Conservation (phyloP, 2,888 invertebrate species). For the Dascillus cervinus region DNA sequence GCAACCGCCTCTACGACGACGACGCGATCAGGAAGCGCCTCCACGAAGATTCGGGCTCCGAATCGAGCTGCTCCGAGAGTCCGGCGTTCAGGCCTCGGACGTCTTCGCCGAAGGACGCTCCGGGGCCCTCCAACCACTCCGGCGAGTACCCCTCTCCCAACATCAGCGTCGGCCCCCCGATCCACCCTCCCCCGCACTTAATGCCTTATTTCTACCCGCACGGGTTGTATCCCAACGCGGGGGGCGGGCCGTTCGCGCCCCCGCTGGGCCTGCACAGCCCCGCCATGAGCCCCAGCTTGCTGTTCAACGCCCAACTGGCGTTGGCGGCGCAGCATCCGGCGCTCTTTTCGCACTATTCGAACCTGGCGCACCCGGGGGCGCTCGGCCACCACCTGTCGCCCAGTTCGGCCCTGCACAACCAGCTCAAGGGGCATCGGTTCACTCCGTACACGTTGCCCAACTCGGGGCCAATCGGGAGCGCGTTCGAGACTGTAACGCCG, state of each 20-base stretch:
- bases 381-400: slow-evolving; percentile 46
- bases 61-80: slow-evolving; percentile 65
- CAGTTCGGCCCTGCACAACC: slow-evolving; percentile 58
- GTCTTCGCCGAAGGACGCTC: slow-evolving; percentile 45
- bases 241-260: slow-evolving; percentile 57
- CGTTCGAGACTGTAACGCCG: slow-evolving; percentile 85
- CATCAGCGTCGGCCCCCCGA: slow-evolving; percentile 88
- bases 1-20: slow-evolving; percentile 55
- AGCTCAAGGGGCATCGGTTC: slow-evolving; percentile 71
- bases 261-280: slow-evolving; percentile 56
- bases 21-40: slow-evolving; percentile 45
- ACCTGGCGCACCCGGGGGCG: slow-evolving; percentile 56
- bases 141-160: slow-evolving; percentile 77
- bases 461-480: slow-evolving; percentile 62
- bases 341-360: slow-evolving; percentile 61
- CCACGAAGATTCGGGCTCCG: slow-evolving; percentile 62
- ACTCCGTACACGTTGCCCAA: slow-evolving; percentile 81
- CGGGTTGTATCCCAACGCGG: slow-evolving; percentile 70
- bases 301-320: slow-evolving; percentile 84
- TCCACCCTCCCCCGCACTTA: slow-evolving; percentile 81
- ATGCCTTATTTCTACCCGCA: slow-evolving; percentile 91
- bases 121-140: slow-evolving; percentile 43
- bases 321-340: slow-evolving; percentile 82
- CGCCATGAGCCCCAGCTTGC: slow-evolving; percentile 70
- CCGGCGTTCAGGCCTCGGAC: slow-evolving; percentile 39